These are phyloP conservation scores for Falco novaeseelandiae DNA, from an alignment of 2,797 vertebrate genomes.

Conservation along the genomic window DNA sequence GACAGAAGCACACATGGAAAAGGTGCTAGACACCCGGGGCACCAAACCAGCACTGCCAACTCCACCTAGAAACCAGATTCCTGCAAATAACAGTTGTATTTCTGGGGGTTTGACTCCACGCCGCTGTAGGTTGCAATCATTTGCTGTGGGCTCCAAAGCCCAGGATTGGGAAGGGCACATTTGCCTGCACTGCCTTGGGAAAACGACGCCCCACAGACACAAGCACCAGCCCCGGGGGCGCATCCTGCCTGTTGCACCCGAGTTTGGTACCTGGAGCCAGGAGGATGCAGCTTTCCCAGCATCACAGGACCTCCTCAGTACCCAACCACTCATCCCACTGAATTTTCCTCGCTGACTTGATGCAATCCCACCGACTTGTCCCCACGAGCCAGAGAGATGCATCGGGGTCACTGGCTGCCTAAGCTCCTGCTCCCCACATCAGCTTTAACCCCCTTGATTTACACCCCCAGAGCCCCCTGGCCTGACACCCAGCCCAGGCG, in stretches of 20 bases:
- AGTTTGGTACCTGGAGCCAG: background rate
- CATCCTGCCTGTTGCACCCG: background rate
- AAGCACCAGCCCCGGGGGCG: accelerated
- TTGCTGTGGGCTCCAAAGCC: background rate
- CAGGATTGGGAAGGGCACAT: accelerated
- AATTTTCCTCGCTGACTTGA: background rate
- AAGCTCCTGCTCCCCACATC: accelerated
- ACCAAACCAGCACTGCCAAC: background rate
- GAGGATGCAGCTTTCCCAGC: background rate
- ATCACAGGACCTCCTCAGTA: accelerated
- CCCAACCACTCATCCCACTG: accelerated
- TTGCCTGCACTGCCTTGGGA: background rate
- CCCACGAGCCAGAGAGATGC: background rate
- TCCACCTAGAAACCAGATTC: background rate
- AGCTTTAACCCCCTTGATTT: background rate
- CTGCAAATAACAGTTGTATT: background rate
- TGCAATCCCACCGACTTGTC: accelerated
- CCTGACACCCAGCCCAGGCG: background rate
- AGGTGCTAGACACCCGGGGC: background rate
- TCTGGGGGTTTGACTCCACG: accelerated
- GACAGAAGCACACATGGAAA: background rate
- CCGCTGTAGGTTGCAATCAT: background rate
- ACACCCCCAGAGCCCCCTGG: background rate
- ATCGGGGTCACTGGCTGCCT: accelerated
- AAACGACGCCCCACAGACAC: accelerated